Evolutionary conservation across 2,797 vertebrate genomes (phyloP), one percentile per base, ranked within the genome.

Genomic region (Amniataba percoides): DNA sequence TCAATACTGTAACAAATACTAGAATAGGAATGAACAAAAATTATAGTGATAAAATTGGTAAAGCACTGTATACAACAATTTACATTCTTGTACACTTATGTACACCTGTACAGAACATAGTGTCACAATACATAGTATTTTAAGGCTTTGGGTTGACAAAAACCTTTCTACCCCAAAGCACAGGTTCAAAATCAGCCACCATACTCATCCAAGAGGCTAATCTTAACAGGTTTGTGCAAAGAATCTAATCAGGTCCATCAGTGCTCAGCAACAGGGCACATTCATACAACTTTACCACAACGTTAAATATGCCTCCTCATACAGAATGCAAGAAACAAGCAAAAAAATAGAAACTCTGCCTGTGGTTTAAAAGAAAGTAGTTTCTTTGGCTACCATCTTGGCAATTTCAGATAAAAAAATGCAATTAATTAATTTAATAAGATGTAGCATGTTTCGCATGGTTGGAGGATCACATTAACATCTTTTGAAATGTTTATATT

Each of bases 51-150:
- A 90, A 80, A 89, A 88, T 75, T 90, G 81, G 79, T 82, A 88
- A 82, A 90, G 87, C 84, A 92, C 84, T 95, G 91, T 93, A 94
- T 92, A 93, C 87, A 95, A 91, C 89, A 92, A 91, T 93, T 93
- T 95, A 95, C 95, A 96, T 95, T 95, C 94, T 92, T 93, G 89
- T 93, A 92, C 89, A 93, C 91, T 86, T 94, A 94, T 94, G 92
- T 94, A 95, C 93, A 94, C 68, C 77, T 94, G 93, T 95, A 95
- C 92, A 94, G 93, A 93, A 95, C 90, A 88, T 89, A 93, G 90
- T 94, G 90, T 94, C 90, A 91, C 93, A 96, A 95, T 95, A 95
- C 94, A 95, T 95, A 95, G 95, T 95, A 96, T 96, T 95, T 95
- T 94, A 95, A 95, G 93, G 93, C 94, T 94, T 94, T 93, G 91